These are phyloP conservation scores for Dendrophyllia cribrosa DNA, from an alignment of 64 coral and sea anemone species.

Conservation along the genomic window DNA sequence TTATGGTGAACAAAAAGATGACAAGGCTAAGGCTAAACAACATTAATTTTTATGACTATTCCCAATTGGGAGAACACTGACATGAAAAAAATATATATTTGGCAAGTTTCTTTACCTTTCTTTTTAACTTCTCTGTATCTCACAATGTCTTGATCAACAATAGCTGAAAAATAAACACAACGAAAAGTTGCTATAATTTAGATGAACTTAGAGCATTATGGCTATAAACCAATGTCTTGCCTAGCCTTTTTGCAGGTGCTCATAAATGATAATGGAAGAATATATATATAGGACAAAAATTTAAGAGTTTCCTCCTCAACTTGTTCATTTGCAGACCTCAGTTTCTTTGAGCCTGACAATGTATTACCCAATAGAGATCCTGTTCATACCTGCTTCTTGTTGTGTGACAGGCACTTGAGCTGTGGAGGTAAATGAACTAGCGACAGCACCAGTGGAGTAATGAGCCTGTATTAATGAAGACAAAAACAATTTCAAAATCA, in stretches of 20 bases:
- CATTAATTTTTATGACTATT: too few relatives aligned
- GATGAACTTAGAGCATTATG: not conserved
- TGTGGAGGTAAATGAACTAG: slow-evolving; percentile 94
- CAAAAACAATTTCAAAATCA: not conserved
- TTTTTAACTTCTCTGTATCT: slow-evolving; percentile 98
- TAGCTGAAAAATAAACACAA: slow-evolving; percentile 51
- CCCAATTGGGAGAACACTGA: too few relatives aligned
- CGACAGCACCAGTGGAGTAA: slow-evolving; percentile 98
- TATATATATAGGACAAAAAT: too few relatives aligned
- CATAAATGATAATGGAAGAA: not conserved
- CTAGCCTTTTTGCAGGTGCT: not conserved
- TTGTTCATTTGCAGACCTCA: too few relatives aligned
- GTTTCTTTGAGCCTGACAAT: too few relatives aligned
- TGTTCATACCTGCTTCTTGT: slow-evolving; percentile 89
- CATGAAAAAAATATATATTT: too few relatives aligned
- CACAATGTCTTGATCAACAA: slow-evolving; percentile 90
- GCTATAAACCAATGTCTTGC: not conserved
- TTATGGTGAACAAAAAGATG: too few relatives aligned
- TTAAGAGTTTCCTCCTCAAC: too few relatives aligned
- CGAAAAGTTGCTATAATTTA: not conserved
- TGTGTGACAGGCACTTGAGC: slow-evolving; percentile 86
- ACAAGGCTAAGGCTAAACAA: too few relatives aligned
- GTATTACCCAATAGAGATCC: not conserved
- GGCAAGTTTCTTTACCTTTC: slow-evolving; percentile 71
- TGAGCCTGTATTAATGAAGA: slow-evolving; percentile 69